phyloP scores from a whole-genome alignment of 2,797 vertebrate species.

The Sebastes umbrosus region DNA sequence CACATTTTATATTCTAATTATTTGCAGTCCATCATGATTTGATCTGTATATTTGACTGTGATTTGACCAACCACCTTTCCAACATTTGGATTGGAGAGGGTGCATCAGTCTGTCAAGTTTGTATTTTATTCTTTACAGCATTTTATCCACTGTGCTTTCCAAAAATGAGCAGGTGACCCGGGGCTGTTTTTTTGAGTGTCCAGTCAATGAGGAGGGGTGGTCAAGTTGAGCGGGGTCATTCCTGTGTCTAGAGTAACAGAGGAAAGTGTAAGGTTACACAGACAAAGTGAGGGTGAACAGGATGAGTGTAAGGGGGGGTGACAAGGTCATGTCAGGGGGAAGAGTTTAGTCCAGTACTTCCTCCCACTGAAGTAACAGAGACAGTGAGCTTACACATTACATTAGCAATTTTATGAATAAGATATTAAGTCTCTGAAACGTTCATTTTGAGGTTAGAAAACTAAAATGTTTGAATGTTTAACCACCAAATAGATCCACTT shows the following conservation, averaged over 20 bases:
- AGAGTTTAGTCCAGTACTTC: background rate
- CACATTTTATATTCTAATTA: background rate
- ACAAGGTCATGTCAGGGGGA: slow-evolving; percentile 41
- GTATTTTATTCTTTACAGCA: background rate
- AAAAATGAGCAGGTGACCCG: background rate
- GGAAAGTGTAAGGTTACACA: slow-evolving; percentile 52
- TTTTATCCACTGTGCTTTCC: background rate
- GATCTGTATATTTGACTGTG: background rate
- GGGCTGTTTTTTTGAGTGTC: background rate
- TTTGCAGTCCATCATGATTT: background rate
- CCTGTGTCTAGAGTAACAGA: slow-evolving; percentile 44
- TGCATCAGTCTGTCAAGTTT: background rate
- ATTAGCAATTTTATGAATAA: background rate
- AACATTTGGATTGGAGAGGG: background rate
- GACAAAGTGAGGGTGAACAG: slow-evolving; percentile 20
- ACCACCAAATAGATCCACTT: background rate
- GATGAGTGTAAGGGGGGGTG: slow-evolving; percentile 22
- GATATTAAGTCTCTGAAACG: background rate
- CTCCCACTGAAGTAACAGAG: background rate
- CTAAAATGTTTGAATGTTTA: background rate
- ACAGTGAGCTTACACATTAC: background rate
- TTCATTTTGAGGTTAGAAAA: background rate
- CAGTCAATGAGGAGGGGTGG: slow-evolving; percentile 12
- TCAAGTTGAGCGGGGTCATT: slow-evolving; percentile 30
- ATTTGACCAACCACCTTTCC: background rate